Evolutionary conservation across 1,140 invertebrate genomes (phyloP).

Genomic region (Zaprionus nigranus): DNA sequence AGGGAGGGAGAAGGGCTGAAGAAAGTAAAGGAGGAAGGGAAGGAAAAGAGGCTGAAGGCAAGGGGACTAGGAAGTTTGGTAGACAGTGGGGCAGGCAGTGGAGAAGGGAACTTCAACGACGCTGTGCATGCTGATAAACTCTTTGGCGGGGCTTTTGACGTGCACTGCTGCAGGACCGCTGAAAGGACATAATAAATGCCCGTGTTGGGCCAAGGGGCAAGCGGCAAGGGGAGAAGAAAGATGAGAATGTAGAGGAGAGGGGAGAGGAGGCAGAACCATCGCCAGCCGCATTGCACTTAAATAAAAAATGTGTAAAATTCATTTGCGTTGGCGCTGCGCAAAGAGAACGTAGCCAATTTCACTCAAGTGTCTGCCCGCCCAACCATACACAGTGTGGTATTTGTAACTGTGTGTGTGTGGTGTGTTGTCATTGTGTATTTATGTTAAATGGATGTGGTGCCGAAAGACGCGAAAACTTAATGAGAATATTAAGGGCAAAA

Average conservation of each 20-base stretch:
- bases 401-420: conserved; percentile 23
- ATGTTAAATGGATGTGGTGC: conserved; percentile 64
- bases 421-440: conserved; percentile 69
- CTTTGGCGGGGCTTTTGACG: conserved; percentile 71
- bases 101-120: not conserved
- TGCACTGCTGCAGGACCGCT: conserved; percentile 39
- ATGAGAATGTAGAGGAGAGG: not conserved
- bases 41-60: not conserved
- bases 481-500: conserved; percentile 5
- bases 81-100: not conserved
- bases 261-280: conserved; percentile 11
- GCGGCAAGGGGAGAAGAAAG: not conserved
- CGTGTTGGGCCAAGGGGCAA: not conserved
- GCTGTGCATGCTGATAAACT: conserved; percentile 69
- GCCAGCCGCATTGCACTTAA: conserved; percentile 34
- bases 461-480: conserved; percentile 26
- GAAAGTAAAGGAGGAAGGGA: no score
- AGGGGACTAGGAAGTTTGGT: not conserved
- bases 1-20: not conserved
- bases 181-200: conserved; percentile 81
- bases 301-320: conserved; percentile 60
- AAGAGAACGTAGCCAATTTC: conserved; percentile 56
- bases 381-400: not conserved
- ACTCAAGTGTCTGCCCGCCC: conserved; percentile 38
- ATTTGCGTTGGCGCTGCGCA: conserved; percentile 38